Evolutionary conservation across 2,113 vertebrate genomes (phyloP), one percentile per base, ranked within the genome.

Genomic region (Grammomys dolichurus): DNA sequence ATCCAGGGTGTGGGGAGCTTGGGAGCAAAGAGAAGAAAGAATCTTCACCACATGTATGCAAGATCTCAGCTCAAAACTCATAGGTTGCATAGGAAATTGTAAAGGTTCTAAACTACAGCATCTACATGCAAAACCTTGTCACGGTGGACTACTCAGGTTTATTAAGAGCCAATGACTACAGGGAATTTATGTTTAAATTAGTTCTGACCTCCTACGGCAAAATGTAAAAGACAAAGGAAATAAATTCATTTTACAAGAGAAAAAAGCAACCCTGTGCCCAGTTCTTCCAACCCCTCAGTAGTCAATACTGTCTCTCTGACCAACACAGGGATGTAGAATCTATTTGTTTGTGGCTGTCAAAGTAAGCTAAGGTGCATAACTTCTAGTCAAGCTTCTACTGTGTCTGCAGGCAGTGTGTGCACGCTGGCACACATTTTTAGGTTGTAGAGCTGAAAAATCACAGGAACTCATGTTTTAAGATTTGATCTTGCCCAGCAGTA

Each of bases 381-480:
- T 58, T 72, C 60, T 76, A 82, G 63, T 24, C 48, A 51, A 75
- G 20, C n/a, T 6, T 8, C 54, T 46, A 33, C 17, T 77, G 13
- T 75, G 51, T 77, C 48, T 60, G 11, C 31, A 43, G 65, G 33
- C n/a, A 26, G 12, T 78, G 33, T 24, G 24, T 81, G 31, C 22
- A 46, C 5, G 46, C 17, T 72, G 51, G 67, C 14, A 70, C 0
- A 58, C 12, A 65, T 69, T 90, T 87, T 77, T 22, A 73, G 36
- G 69, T 56, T 40, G 43, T 69, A 87, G 76, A 72, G 91, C 56
- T 67, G 63, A 89, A 93, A 93, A 70, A 54, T 48, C 85, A 70
- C 3, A 82, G 72, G 22, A 96, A 86, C 40, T 3, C 33, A 16
- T 60, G 81, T 95, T 86, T 89, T 73, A 95, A 95, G 56, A 63